Conservation (phyloP, 2,113 vertebrate genomes). For the Pheucticus melanocephalus region DNA sequence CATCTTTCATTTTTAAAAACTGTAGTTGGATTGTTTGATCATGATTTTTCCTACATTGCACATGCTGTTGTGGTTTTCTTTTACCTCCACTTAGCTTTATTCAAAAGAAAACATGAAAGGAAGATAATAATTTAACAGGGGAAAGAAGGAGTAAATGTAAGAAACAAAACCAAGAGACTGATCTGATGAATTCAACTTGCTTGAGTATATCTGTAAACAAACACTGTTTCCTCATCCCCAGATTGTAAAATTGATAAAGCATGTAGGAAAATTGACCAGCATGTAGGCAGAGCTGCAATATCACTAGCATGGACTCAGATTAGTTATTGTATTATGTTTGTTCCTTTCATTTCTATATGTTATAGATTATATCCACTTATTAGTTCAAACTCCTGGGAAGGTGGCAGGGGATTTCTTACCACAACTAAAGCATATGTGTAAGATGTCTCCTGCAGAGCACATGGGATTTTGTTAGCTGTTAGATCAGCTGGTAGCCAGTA, state of each 20-base stretch:
- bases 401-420: neutral
- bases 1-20: neutral
- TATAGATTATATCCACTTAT: neutral
- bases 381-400: neutral
- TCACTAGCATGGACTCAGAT: neutral
- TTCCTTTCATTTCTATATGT: neutral
- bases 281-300: neutral
- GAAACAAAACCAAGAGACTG: neutral
- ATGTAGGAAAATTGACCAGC: neutral
- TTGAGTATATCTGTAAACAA: neutral
- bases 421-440: neutral
- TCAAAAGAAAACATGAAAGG: neutral
- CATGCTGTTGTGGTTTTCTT: neutral
- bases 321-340: neutral
- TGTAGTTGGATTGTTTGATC: neutral
- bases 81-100: neutral
- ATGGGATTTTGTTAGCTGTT: neutral
- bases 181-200: neutral
- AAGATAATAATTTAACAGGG: neutral
- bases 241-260: neutral
- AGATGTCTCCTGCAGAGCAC: neutral
- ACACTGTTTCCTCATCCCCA: neutral
- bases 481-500: neutral
- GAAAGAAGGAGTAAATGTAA: neutral
- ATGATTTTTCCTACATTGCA: neutral